Conservation (phyloP, 2,113 vertebrate species). For the Notothenia coriiceps region DNA sequence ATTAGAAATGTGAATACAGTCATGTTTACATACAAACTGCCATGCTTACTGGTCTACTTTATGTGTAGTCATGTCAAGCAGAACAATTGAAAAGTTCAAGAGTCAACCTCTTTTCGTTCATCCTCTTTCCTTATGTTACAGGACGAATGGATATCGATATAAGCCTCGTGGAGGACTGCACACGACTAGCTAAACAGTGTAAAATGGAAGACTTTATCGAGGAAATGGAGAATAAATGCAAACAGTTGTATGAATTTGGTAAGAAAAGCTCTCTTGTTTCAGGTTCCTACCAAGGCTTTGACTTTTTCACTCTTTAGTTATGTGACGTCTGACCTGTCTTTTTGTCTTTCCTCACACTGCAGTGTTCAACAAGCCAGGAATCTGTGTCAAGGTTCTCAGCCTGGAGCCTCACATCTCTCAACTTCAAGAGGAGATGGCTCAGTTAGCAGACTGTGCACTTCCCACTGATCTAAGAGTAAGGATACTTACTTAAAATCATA, state of each 20-base stretch:
- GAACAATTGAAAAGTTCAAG: no score
- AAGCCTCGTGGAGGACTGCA: constrained; percentile 92
- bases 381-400: constrained; percentile 95
- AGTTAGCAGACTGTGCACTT: constrained; percentile 92
- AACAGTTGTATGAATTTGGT: constrained; percentile 96
- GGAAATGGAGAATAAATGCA: constrained; percentile 93
- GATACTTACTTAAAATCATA: background rate
- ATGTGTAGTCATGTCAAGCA: background rate
- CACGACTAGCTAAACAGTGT: constrained; percentile 95
- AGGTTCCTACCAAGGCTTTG: background rate
- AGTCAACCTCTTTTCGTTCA: background rate
- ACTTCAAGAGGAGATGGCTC: constrained; percentile 92
- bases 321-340: background rate
- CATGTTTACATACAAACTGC: no score
- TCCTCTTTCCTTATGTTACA: constrained; percentile 54
- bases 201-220: constrained; percentile 91
- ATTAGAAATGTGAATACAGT: no score
- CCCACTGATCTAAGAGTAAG: constrained; percentile 91
- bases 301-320: no score
- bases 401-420: constrained; percentile 89
- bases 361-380: constrained; percentile 97
- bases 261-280: constrained; percentile 55
- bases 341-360: constrained; percentile 3
- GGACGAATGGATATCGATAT: constrained; percentile 92
- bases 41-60: no score